These are phyloP conservation scores for Salvelinus alpinus DNA, from an alignment of 2,113 vertebrate genomes.

Conservation along the genomic window DNA sequence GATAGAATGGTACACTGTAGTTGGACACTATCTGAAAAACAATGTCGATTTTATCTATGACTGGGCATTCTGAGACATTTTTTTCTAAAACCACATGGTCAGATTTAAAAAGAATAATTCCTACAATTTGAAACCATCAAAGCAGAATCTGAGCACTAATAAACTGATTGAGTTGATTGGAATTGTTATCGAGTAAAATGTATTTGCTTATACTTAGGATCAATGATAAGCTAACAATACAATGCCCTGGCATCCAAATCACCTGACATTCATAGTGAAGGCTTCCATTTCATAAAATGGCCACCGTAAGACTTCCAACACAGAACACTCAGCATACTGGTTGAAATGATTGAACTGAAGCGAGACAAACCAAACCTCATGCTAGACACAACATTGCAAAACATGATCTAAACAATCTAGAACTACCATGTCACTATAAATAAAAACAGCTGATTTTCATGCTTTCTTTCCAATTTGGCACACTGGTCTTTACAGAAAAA, in stretches of 20 bases:
- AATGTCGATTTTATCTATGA: neutral
- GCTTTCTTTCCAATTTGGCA: slow-evolving; percentile 75
- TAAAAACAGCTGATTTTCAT: slow-evolving; percentile 61
- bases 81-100: neutral
- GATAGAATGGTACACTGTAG: neutral
- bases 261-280: slow-evolving; percentile 51
- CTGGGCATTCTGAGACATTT: neutral
- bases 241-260: slow-evolving; percentile 56
- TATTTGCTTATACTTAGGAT: slow-evolving; percentile 17
- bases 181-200: slow-evolving; percentile 5
- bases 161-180: slow-evolving; percentile 8
- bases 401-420: slow-evolving; percentile 57
- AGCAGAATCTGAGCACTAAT: neutral
- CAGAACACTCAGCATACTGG: slow-evolving; percentile 57
- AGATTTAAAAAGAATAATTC: neutral
- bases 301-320: slow-evolving; percentile 41
- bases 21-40: neutral
- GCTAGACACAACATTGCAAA: slow-evolving; percentile 56
- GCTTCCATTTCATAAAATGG: slow-evolving; percentile 21
- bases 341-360: slow-evolving; percentile 59
- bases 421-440: slow-evolving; percentile 68
- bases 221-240: slow-evolving; percentile 40
- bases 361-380: slow-evolving; percentile 56
- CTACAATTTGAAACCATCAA: neutral
- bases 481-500: slow-evolving; percentile 48